phyloP scores from a whole-genome alignment of 2,797 vertebrate species.

The Etheostoma nigrum region DNA sequence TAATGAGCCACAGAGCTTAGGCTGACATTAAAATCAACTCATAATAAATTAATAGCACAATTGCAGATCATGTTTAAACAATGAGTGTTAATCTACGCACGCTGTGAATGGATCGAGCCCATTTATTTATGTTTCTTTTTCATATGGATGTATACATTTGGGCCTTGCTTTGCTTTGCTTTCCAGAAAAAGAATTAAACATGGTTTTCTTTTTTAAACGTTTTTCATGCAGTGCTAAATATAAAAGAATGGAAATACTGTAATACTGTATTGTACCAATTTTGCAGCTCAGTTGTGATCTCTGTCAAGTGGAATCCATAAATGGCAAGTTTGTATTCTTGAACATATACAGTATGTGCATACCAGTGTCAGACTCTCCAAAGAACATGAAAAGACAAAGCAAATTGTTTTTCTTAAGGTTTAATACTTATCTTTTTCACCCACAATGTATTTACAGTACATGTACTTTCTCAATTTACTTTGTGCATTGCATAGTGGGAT shows the following conservation, averaged over 20 bases:
- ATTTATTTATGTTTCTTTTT: constrained; percentile 19
- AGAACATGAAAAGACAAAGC: too few relatives aligned
- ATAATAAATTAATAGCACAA: constrained; percentile 59
- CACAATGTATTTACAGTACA: too few relatives aligned
- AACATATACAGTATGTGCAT: too few relatives aligned
- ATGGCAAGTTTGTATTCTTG: not conserved
- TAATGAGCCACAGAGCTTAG: constrained; percentile 23
- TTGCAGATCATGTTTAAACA: constrained; percentile 53
- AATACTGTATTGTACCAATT: not conserved
- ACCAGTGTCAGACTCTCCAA: too few relatives aligned
- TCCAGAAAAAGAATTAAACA: constrained; percentile 4
- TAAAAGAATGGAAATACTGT: not conserved
- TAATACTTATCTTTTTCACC: too few relatives aligned
- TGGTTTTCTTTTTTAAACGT: not conserved
- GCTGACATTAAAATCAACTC: constrained; percentile 60
- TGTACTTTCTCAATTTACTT: too few relatives aligned
- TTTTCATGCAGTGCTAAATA: not conserved
- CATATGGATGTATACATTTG: not conserved
- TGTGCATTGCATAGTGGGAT: too few relatives aligned
- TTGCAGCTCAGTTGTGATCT: not conserved
- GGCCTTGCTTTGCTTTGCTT: constrained; percentile 5
- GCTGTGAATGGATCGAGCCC: constrained; percentile 28
- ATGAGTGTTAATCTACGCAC: constrained; percentile 40
- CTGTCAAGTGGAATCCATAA: not conserved
- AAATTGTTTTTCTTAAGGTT: too few relatives aligned